Conservation (phyloP, 2,113 vertebrate species). For the Eleginops maclovinus region DNA sequence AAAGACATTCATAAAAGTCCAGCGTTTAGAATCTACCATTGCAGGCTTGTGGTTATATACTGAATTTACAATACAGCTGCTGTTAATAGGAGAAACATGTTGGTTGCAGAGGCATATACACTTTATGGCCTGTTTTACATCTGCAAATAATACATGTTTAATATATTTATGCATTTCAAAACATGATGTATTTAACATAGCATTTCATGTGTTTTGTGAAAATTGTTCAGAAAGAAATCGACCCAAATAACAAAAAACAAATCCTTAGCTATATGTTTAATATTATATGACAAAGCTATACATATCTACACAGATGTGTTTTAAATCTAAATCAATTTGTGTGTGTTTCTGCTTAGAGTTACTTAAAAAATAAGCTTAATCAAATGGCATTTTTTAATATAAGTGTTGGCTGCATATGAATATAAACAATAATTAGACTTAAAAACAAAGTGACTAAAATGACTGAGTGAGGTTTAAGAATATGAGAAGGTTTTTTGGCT, state of each 20-base stretch:
- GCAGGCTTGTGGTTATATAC: constrained; percentile 15
- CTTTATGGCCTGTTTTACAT: constrained; percentile 33
- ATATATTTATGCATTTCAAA: not conserved
- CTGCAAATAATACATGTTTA: constrained; percentile 7
- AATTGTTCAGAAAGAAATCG: not conserved
- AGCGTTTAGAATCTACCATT: not conserved
- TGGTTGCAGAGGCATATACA: not conserved
- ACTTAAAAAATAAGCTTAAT: not conserved
- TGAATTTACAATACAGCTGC: constrained; percentile 69
- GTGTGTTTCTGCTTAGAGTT: not conserved
- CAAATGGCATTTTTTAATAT: not conserved
- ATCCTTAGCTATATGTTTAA: no score
- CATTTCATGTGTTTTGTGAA: not conserved
- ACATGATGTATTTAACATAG: no score
- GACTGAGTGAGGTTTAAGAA: constrained; percentile 13
- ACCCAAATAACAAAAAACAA: no score
- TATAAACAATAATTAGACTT: not conserved
- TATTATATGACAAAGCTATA: no score
- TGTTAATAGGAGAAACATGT: constrained; percentile 50
- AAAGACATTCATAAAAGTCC: constrained; percentile 47
- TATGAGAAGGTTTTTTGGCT: constrained; percentile 32
- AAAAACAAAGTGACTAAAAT: constrained; percentile 2
- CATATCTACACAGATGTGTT: no score
- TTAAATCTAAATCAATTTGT: not conserved
- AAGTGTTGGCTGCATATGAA: not conserved